phyloP scores from a whole-genome alignment of 2,797 vertebrate species.

The Adrianichthys oophorus region DNA sequence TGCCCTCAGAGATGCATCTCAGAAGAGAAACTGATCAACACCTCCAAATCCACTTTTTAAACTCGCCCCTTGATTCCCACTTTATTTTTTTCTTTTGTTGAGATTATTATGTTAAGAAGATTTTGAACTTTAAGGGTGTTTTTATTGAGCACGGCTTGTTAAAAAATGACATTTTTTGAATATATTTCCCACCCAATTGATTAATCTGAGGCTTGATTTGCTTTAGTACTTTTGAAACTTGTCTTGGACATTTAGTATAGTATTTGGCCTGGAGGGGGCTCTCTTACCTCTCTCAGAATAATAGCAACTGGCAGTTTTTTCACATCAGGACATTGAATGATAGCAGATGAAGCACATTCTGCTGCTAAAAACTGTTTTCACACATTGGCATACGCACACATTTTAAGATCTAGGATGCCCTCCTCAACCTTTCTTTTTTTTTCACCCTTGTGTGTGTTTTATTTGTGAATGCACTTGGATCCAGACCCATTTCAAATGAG shows the following conservation, averaged over 20 bases:
- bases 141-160: no score
- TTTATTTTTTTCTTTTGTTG: conserved; percentile 35
- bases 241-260: conserved; percentile 34
- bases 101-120: conserved; percentile 8
- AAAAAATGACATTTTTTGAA: no score
- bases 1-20: conserved; percentile 66
- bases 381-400: conserved; percentile 4
- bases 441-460: conserved; percentile 26
- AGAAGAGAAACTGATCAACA: conserved; percentile 69
- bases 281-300: conserved; percentile 46
- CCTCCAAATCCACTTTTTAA: conserved; percentile 59
- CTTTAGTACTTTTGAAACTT: conserved; percentile 15
- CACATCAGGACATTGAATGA: conserved; percentile 26
- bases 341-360: conserved; percentile 31
- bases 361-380: no score
- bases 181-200: no score
- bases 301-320: conserved; percentile 30
- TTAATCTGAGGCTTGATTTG: conserved; percentile 47
- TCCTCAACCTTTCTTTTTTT: conserved; percentile 1
- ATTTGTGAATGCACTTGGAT: conserved; percentile 61
- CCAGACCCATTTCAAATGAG: conserved; percentile 63
- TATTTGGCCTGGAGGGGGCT: conserved; percentile 58
- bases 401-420: conserved; percentile 14
- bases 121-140: no score
- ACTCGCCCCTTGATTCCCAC: conserved; percentile 41